phyloP scores from a whole-genome alignment of 2,113 vertebrate species.

The Empidonax alnorum region DNA sequence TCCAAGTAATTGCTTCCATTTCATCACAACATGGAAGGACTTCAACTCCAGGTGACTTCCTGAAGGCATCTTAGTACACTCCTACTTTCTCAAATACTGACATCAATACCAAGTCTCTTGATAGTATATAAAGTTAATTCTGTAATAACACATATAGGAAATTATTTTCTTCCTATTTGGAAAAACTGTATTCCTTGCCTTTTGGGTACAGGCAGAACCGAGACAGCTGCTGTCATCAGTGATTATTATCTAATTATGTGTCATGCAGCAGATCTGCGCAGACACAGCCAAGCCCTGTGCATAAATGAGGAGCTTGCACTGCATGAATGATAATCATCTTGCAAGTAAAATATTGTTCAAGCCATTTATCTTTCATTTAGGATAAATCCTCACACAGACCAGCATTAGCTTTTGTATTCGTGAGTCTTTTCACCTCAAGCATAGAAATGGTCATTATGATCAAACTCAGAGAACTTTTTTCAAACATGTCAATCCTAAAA shows the following conservation, averaged over 20 bases:
- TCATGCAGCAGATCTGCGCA: background rate
- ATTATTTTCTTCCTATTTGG: background rate
- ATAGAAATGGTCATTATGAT: background rate
- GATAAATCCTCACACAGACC: background rate
- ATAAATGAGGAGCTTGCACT: background rate
- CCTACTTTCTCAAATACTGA: background rate
- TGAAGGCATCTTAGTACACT: background rate
- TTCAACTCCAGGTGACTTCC: background rate
- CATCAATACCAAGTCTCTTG: background rate
- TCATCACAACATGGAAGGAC: background rate
- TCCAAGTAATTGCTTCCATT: background rate
- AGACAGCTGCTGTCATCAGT: slow-evolving; percentile 22
- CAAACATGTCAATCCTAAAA: background rate
- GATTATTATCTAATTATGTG: slow-evolving; percentile 38
- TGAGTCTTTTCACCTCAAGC: background rate
- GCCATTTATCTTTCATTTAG: background rate
- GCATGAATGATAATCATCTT: background rate
- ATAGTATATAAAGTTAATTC: background rate
- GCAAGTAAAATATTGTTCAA: background rate
- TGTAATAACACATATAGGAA: background rate
- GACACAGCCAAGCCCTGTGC: background rate
- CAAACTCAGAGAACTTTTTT: background rate
- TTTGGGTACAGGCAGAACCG: slow-evolving; percentile 17
- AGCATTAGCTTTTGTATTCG: background rate
- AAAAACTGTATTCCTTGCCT: background rate